These are phyloP conservation scores for Ataeniobius toweri DNA, from an alignment of 2,797 vertebrate species.

Conservation along the genomic window DNA sequence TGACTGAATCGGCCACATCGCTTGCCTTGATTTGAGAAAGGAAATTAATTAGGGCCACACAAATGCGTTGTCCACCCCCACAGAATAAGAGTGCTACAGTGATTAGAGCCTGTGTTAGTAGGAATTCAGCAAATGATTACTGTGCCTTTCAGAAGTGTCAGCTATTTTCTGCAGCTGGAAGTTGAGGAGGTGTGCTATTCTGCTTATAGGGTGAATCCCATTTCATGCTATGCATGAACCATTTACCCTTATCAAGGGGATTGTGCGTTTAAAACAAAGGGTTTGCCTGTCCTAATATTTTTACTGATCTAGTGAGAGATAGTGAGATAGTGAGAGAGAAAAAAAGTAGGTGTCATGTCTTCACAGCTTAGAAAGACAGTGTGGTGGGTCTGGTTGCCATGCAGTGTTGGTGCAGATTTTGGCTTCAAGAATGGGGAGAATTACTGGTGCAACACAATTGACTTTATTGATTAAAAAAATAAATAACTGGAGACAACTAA, in stretches of 20 bases:
- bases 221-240: background rate
- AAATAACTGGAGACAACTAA: background rate
- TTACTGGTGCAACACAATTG: background rate
- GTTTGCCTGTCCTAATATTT: background rate
- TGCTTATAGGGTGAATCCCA: background rate
- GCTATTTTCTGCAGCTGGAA: background rate
- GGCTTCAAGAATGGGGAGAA: background rate
- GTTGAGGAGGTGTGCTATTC: background rate
- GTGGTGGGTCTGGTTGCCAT: background rate
- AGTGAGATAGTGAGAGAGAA: background rate
- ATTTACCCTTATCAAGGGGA: background rate
- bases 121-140: conserved; percentile 6
- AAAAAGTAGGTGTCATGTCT: background rate
- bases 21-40: conserved; percentile 34
- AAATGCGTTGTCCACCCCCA: background rate
- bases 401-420: background rate
- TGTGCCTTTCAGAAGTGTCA: background rate
- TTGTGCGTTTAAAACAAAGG: background rate
- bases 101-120: background rate
- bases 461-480: background rate
- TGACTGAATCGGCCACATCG: conserved; percentile 34
- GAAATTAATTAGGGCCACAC: conserved; percentile 27
- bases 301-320: background rate
- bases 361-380: background rate
- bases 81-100: background rate